These are phyloP conservation scores for Cheiracanthium punctorium DNA, from an alignment of 2,888 invertebrate genomes.

Conservation along the genomic window DNA sequence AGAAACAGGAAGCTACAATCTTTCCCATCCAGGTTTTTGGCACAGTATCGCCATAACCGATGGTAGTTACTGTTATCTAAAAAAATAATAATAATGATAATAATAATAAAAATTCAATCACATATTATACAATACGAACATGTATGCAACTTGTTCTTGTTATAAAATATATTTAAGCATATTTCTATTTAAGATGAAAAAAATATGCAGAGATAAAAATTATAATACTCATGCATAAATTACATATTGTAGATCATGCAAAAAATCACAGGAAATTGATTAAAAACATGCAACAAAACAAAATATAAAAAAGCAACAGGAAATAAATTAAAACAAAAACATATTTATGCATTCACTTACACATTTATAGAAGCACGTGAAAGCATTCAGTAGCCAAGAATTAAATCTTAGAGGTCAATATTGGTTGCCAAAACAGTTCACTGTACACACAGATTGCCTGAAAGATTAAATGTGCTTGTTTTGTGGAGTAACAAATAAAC, in stretches of 20 bases:
- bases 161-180: too few relatives aligned
- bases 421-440: slow-evolving; percentile 50
- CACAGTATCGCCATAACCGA: slow-evolving; percentile 79
- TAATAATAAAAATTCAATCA: too few relatives aligned
- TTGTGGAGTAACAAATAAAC: slow-evolving; percentile 42
- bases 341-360: slow-evolving; percentile 59
- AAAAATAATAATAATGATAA: too few relatives aligned
- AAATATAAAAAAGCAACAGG: background rate
- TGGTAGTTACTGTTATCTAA: slow-evolving; percentile 79
- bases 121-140: too few relatives aligned
- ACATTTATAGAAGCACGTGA: slow-evolving; percentile 52
- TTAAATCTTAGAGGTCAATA: slow-evolving; percentile 61
- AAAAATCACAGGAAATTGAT: too few relatives aligned
- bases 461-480: slow-evolving; percentile 66
- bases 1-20: slow-evolving; percentile 78
- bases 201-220: too few relatives aligned
- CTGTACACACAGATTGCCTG: slow-evolving; percentile 50
- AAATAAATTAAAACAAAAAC: background rate
- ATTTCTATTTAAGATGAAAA: too few relatives aligned
- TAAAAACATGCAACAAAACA: background rate
- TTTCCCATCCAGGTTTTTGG: slow-evolving; percentile 79
- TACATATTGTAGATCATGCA: too few relatives aligned
- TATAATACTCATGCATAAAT: too few relatives aligned
- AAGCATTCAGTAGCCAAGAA: slow-evolving; percentile 51
- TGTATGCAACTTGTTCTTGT: too few relatives aligned